Conservation (phyloP, 1,140 invertebrate genomes). For the Leguminivora glycinivorella region DNA sequence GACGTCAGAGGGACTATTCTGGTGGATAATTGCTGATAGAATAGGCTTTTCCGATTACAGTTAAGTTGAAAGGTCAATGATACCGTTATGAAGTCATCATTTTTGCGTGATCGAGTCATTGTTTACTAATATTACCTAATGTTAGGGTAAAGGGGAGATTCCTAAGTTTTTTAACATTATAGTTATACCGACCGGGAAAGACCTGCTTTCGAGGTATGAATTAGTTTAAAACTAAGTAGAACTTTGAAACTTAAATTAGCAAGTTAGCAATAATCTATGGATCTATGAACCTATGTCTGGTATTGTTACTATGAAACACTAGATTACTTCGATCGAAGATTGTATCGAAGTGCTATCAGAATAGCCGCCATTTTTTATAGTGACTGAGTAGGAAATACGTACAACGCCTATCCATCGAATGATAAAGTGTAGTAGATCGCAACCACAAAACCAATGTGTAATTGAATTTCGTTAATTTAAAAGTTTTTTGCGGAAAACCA, state of each 20-base stretch:
- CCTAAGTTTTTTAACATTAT: no score
- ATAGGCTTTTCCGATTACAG: neutral
- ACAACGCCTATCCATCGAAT: constrained; percentile 5
- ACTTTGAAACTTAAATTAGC: no score
- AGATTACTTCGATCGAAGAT: neutral
- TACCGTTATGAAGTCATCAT: neutral
- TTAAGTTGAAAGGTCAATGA: neutral
- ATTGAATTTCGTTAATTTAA: neutral
- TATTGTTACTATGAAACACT: no score
- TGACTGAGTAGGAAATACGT: constrained; percentile 19
- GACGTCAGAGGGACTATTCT: constrained; percentile 10
- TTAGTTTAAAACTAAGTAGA: no score
- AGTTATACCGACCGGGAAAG: no score
- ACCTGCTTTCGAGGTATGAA: no score
- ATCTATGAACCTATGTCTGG: no score
- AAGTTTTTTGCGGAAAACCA: neutral
- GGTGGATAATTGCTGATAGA: neutral
- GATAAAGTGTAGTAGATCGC: constrained; percentile 4
- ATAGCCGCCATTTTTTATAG: constrained; percentile 13
- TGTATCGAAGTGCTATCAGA: neutral
- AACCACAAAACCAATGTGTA: neutral
- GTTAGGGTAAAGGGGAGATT: no score
- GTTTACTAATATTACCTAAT: no score
- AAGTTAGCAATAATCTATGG: no score
- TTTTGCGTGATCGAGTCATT: no score